Conservation (phyloP, 1,140 invertebrate genomes). For the Venustaconcha ellipsiformis region DNA sequence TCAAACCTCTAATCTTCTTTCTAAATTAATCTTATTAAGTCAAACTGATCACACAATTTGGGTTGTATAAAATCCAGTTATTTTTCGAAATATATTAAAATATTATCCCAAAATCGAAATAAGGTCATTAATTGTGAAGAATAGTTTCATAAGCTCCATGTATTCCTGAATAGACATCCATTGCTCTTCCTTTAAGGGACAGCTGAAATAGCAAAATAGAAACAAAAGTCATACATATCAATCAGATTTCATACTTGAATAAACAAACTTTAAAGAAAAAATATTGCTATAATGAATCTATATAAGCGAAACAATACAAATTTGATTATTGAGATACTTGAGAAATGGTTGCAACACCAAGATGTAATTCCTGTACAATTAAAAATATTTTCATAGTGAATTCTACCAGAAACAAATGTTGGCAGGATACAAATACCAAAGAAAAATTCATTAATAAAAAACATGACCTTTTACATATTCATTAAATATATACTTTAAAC, state of each 20-base stretch:
- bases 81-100: too few relatives aligned
- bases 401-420: too few relatives aligned
- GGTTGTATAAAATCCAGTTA: too few relatives aligned
- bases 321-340: background rate
- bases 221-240: slow-evolving; percentile 22
- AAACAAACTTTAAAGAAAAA: background rate
- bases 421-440: too few relatives aligned
- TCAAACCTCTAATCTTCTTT: too few relatives aligned
- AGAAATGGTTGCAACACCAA: background rate
- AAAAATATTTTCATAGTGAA: background rate
- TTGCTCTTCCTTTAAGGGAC: slow-evolving; percentile 90
- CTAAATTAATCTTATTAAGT: too few relatives aligned
- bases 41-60: too few relatives aligned
- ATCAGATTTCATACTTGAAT: background rate
- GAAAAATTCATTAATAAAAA: too few relatives aligned
- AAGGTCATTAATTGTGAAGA: slow-evolving; percentile 75
- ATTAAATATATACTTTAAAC: background rate
- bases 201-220: slow-evolving; percentile 74
- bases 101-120: too few relatives aligned
- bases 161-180: slow-evolving; percentile 91
- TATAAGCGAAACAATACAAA: background rate
- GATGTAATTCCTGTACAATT: background rate
- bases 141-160: slow-evolving; percentile 95
- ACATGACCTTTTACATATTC: too few relatives aligned
- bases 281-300: background rate